A percentile compares a stretch with the other conserved stretches of the same genome.
Evolutionary conservation across 2,888 invertebrate species (phyloP).

Genomic region (Ophonus ardosiacus): DNA sequence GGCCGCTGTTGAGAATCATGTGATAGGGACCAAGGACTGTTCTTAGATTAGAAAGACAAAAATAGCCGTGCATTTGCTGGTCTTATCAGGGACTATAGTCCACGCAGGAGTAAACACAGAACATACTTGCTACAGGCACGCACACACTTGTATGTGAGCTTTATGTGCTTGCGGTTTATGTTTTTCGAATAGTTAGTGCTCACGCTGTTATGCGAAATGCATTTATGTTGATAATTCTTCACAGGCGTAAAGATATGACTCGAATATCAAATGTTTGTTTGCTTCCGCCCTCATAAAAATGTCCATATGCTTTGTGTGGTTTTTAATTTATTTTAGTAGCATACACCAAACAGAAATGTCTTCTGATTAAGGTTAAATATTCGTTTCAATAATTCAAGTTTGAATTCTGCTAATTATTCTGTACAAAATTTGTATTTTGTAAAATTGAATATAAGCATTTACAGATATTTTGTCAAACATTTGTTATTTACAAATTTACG

Average conservation of each 20-base stretch:
- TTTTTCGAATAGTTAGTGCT: background rate
- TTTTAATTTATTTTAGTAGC: background rate
- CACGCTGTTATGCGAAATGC: constrained; percentile 4
- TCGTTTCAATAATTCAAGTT: no score
- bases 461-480: no score
- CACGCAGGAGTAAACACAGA: constrained; percentile 8
- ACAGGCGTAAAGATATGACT: constrained; percentile 26
- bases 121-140: background rate
- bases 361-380: background rate
- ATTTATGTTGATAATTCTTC: constrained; percentile 29
- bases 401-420: no score
- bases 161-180: background rate
- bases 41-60: constrained; percentile 60
- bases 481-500: no score
- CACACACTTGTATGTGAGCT: constrained; percentile 7
- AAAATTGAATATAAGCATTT: no score
- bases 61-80: constrained; percentile 56
- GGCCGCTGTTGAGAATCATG: constrained; percentile 49
- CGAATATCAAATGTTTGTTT: constrained; percentile 16
- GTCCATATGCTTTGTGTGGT: background rate
- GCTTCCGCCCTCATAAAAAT: constrained; percentile 13
- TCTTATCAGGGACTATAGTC: constrained; percentile 24
- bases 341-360: background rate
- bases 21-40: constrained; percentile 59
- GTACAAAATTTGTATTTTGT: no score